Conservation (phyloP, 2,113 vertebrate species). For the Salvelinus fontinalis region DNA sequence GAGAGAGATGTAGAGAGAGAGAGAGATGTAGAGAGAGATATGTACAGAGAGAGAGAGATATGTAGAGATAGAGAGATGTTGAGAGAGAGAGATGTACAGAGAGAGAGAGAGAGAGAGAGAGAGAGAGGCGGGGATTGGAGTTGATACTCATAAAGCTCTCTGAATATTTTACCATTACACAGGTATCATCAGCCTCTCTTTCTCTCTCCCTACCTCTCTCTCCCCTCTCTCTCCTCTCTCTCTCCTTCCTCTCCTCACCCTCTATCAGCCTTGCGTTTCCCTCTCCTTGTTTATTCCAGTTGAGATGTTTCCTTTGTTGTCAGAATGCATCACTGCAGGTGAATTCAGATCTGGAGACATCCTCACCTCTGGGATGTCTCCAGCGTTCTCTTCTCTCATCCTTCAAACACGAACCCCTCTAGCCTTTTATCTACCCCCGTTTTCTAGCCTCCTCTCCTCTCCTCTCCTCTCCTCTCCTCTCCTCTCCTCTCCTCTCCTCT, state of each 20-base stretch:
- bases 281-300: background rate
- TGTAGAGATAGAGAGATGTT: too few species aligned
- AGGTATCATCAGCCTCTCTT: background rate
- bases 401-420: constrained; percentile 62
- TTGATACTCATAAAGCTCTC: constrained; percentile 40
- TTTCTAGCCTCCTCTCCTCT: constrained; percentile 1
- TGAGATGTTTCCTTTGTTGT: constrained; percentile 58
- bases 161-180: constrained; percentile 55
- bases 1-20: background rate
- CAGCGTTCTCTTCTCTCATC: constrained; percentile 59
- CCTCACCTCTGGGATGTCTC: constrained; percentile 54
- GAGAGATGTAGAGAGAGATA: background rate
- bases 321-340: constrained; percentile 58
- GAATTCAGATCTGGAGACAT: constrained; percentile 63
- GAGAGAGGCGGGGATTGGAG: constrained; percentile 20
- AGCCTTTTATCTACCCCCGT: constrained; percentile 55
- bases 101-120: background rate
- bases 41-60: too few species aligned
- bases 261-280: background rate
- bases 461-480: background rate
- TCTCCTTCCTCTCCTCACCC: background rate
- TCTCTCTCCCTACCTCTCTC: background rate
- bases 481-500: constrained; percentile 20
- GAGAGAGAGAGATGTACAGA: too few species aligned
- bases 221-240: background rate